These are phyloP conservation scores for Corydoras maculifer DNA, from an alignment of 2,113 vertebrate genomes.

Conservation along the genomic window DNA sequence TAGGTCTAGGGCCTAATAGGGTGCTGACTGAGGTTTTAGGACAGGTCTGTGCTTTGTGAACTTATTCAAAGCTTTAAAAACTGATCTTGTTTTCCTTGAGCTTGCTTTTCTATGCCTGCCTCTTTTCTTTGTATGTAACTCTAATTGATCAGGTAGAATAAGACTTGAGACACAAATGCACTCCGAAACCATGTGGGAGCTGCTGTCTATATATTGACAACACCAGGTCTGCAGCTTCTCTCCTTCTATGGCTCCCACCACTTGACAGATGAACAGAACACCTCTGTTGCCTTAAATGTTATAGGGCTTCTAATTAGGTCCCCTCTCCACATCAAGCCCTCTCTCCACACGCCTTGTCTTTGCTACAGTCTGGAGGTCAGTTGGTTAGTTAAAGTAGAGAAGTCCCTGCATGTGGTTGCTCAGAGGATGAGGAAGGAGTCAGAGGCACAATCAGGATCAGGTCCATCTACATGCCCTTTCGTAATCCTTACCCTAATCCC, in stretches of 20 bases:
- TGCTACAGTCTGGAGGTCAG: constrained; percentile 60
- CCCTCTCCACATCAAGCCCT: constrained; percentile 64
- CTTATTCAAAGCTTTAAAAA: constrained; percentile 11
- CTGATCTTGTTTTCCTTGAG: background rate
- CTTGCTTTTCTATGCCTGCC: background rate
- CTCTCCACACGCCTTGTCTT: constrained; percentile 63
- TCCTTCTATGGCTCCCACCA: constrained; percentile 50
- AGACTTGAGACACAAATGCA: constrained; percentile 49
- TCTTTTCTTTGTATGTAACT: background rate
- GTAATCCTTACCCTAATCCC: constrained; percentile 22
- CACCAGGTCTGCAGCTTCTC: constrained; percentile 37
- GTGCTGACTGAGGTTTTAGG: constrained; percentile 35
- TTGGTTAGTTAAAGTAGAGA: constrained; percentile 64
- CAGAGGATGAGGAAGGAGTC: constrained; percentile 48
- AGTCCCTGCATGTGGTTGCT: constrained; percentile 59
- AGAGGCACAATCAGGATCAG: constrained; percentile 31
- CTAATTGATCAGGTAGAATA: constrained; percentile 53
- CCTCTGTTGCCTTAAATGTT: constrained; percentile 43
- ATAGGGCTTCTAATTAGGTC: constrained; percentile 69
- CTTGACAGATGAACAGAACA: constrained; percentile 63
- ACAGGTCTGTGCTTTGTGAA: constrained; percentile 35
- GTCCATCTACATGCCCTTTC: constrained; percentile 16
- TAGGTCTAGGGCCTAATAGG: constrained; percentile 26
- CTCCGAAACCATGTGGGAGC: constrained; percentile 16
- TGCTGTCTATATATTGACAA: constrained; percentile 31